Conservation (phyloP, 2,113 vertebrate genomes). For the Eolophus roseicapilla region DNA sequence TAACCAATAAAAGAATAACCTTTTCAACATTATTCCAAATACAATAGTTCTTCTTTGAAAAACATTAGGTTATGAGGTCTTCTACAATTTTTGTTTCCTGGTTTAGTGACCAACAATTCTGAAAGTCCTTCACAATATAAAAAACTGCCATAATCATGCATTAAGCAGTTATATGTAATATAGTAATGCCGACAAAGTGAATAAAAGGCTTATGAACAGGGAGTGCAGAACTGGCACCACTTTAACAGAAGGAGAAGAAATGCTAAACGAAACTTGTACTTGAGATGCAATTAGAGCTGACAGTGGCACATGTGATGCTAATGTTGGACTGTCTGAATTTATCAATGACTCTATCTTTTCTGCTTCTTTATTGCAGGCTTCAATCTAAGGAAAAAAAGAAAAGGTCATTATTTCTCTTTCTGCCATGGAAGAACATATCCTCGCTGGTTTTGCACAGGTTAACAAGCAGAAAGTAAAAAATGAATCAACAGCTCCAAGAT, state of each 20-base stretch:
- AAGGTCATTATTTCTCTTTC: not conserved
- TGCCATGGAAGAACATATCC: not conserved
- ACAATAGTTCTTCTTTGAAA: not conserved
- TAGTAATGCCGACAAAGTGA: constrained; percentile 4
- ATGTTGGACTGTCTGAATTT: constrained; percentile 91
- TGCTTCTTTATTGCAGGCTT: constrained; percentile 97
- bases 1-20: not conserved
- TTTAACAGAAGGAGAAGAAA: constrained; percentile 63
- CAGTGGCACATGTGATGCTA: constrained; percentile 90
- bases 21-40: not conserved
- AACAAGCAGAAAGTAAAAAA: not conserved
- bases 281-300: constrained; percentile 90
- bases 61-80: not conserved
- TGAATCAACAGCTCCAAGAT: not conserved
- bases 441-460: not conserved
- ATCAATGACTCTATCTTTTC: constrained; percentile 98
- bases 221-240: not conserved
- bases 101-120: not conserved
- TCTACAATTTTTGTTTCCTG: not conserved
- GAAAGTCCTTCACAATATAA: constrained; percentile 29
- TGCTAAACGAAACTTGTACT: constrained; percentile 81
- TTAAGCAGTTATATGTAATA: constrained; percentile 7
- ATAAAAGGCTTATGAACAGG: constrained; percentile 59
- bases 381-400: constrained; percentile 75
- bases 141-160: not conserved